A percentile compares a stretch with the other conserved stretches of the same genome.
phyloP scores from a whole-genome alignment of 2,888 invertebrate genomes.

The Pycnomerus fuliginosus region DNA sequence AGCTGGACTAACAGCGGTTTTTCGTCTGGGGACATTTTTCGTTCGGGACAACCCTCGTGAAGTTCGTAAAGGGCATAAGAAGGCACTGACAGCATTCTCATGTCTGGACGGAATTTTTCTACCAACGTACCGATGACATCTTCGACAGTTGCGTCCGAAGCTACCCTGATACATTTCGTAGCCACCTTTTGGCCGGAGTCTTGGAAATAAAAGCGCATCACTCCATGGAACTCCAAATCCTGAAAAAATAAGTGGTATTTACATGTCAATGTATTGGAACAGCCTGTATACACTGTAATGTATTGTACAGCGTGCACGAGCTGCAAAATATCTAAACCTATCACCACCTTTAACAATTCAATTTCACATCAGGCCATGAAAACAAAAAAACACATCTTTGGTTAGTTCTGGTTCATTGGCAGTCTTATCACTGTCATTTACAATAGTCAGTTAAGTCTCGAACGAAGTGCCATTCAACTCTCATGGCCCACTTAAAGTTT shows the following conservation, averaged over 20 bases:
- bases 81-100: slow-evolving; percentile 87
- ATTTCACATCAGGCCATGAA: too few relatives aligned
- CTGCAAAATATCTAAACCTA: too few relatives aligned
- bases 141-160: slow-evolving; percentile 92
- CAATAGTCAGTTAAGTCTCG: too few relatives aligned
- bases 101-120: slow-evolving; percentile 99
- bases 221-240: slow-evolving; percentile 98
- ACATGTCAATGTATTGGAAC: too few relatives aligned
- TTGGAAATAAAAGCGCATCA: slow-evolving; percentile 99
- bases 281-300: too few relatives aligned
- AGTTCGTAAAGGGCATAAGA: slow-evolving; percentile 75
- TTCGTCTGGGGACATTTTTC: slow-evolving; percentile 86
- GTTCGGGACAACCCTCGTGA: slow-evolving; percentile 71
- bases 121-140: slow-evolving; percentile 96
- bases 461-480: too few relatives aligned
- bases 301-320: too few relatives aligned
- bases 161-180: slow-evolving; percentile 97
- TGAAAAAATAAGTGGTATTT: slow-evolving; percentile 54
- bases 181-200: slow-evolving; percentile 98
- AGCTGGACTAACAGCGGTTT: slow-evolving; percentile 95
- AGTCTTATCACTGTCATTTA: too few relatives aligned
- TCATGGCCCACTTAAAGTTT: too few relatives aligned
- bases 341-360: too few relatives aligned
- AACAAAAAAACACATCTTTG: too few relatives aligned
- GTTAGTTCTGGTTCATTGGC: too few relatives aligned